phyloP scores from a whole-genome alignment of 53 echinoderm and acorn worm species.

The Temnopleurus reevesii region DNA sequence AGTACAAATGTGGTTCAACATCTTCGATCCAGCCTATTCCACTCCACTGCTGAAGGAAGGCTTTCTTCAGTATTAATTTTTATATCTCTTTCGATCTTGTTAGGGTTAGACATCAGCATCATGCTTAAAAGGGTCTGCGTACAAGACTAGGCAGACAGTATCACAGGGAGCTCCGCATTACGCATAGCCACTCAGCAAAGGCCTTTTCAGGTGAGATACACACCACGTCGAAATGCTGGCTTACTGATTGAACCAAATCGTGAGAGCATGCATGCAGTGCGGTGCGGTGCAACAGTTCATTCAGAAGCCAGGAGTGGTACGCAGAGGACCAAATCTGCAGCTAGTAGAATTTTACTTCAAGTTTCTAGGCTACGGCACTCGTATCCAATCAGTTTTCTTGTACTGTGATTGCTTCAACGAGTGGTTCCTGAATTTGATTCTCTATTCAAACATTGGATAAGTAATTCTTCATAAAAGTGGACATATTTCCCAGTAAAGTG shows the following conservation, averaged over 20 bases:
- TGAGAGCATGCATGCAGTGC: no score
- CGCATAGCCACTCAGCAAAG: neutral
- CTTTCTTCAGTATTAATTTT: no score
- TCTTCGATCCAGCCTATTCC: no score
- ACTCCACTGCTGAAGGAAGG: no score
- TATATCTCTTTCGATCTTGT: no score
- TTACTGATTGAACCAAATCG: neutral
- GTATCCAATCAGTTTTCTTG: neutral
- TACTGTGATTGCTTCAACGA: neutral
- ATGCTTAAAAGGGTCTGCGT: no score
- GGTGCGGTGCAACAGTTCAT: slow-evolving; percentile 8
- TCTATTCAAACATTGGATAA: neutral
- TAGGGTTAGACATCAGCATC: no score
- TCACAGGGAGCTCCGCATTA: neutral
- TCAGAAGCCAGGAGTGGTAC: neutral
- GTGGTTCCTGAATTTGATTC: neutral
- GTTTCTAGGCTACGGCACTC: neutral
- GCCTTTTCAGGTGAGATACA: neutral
- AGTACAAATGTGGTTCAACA: no score
- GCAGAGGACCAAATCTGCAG: neutral
- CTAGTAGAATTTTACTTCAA: neutral
- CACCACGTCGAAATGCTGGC: neutral
- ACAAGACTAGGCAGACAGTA: neutral
- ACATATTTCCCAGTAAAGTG: neutral
- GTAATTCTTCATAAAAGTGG: neutral